These are phyloP conservation scores for Hymenochirus boettgeri DNA, from an alignment of 2,113 vertebrate species.

Conservation along the genomic window DNA sequence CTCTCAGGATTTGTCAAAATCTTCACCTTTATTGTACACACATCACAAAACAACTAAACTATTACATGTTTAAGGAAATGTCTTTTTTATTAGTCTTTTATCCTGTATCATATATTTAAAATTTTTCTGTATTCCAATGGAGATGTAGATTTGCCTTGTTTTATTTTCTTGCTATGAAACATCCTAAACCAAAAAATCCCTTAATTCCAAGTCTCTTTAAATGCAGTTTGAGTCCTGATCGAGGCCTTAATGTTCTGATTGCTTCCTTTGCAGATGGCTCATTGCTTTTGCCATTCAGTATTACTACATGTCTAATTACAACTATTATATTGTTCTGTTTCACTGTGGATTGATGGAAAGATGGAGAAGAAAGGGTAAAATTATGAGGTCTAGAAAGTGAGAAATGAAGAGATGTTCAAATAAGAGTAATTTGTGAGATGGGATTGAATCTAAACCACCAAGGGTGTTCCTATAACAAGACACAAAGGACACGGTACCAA, in stretches of 20 bases:
- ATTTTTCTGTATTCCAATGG: too few relatives aligned
- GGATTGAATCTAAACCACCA: conserved; percentile 54
- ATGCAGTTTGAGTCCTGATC: conserved; percentile 60
- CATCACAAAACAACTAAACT: too few relatives aligned
- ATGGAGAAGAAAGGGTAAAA: too few relatives aligned
- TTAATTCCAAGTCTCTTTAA: conserved; percentile 75
- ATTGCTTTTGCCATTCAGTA: conserved; percentile 54
- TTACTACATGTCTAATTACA: conserved; percentile 68
- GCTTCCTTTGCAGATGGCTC: conserved; percentile 59
- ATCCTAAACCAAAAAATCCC: conserved; percentile 59
- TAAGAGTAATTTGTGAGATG: conserved; percentile 49
- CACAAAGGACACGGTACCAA: conserved; percentile 57
- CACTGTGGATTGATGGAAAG: conserved; percentile 34
- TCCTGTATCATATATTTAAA: too few relatives aligned
- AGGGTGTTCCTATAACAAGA: conserved; percentile 56
- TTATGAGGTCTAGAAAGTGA: conserved; percentile 30
- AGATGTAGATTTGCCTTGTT: too few relatives aligned
- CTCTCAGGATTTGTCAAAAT: too few relatives aligned
- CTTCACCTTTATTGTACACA: too few relatives aligned
- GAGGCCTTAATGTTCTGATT: conserved; percentile 64
- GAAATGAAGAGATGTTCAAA: conserved; percentile 52
- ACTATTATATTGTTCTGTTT: conserved; percentile 64
- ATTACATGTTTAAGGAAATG: too few relatives aligned
- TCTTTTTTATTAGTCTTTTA: too few relatives aligned
- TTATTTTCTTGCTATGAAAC: conserved; percentile 51